phyloP scores from a whole-genome alignment of 1,140 invertebrate species.

The Aphelinus certus region DNA sequence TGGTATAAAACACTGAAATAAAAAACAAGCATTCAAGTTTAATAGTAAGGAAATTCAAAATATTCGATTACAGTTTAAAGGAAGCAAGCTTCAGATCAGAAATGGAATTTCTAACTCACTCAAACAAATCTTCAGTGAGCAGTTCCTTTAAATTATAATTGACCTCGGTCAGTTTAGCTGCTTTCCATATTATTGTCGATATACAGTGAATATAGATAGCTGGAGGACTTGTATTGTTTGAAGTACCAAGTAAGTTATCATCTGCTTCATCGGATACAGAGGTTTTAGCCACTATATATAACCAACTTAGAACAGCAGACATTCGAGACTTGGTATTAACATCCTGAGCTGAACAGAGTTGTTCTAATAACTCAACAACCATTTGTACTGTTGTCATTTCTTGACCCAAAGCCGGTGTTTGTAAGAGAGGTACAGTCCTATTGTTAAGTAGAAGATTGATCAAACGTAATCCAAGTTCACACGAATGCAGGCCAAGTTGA shows the following conservation, averaged over 20 bases:
- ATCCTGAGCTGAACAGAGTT: conserved; percentile 74
- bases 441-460: conserved; percentile 72
- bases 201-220: conserved; percentile 76
- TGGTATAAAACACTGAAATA: conserved; percentile 72
- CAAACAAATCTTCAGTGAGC: conserved; percentile 76
- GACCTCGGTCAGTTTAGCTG: conserved; percentile 70
- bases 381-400: conserved; percentile 71
- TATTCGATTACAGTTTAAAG: background rate
- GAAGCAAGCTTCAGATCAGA: background rate
- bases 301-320: conserved; percentile 71
- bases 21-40: conserved; percentile 33
- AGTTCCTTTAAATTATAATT: conserved; percentile 73
- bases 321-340: conserved; percentile 65
- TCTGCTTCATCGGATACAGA: conserved; percentile 45
- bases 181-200: conserved; percentile 84
- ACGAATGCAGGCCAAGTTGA: conserved; percentile 70
- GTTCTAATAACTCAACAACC: conserved; percentile 81
- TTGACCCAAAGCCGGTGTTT: conserved; percentile 54
- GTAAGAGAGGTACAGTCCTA: conserved; percentile 58
- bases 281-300: conserved; percentile 67
- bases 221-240: conserved; percentile 55
- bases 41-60: conserved; percentile 25
- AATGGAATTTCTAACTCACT: conserved; percentile 53
- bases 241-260: conserved; percentile 32
- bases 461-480: conserved; percentile 69